Base-by-base conservation (phyloP, 1,140 invertebrate species). In the Trissolcus basalis region DNA sequence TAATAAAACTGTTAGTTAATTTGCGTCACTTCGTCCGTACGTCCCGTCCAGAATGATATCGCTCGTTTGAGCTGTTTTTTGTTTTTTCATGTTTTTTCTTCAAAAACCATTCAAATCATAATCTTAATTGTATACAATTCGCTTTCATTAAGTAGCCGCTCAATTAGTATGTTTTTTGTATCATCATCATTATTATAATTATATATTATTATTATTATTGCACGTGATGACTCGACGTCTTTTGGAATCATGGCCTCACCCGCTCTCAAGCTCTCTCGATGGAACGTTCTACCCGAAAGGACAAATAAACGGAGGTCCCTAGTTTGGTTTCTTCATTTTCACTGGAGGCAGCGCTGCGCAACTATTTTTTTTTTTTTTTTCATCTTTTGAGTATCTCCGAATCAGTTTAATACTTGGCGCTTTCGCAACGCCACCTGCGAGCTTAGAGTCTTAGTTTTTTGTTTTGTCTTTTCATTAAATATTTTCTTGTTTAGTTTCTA, bases 171-270 rank as follows among this genome's bases (percentile, higher is more conserved):
- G 19, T 27, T 27, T 27, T 27, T 45, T 12, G n/a, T 14, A 45
- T 45, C 13, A 45, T 39, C 8, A 45, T 45, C 13, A 45, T 39
- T 67, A 54, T 67, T 45, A 41, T 27, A 27, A 27, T 27, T 27
- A 27, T 27, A 27, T 27, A 19, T 55, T 16, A 35, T 39, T 14
- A 60, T 41, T 32, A 54, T 78, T 78, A 78, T 78, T 78, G 77
- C 77, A 78, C 77, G 56, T 78, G 61, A 35, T 73, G 65, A 71
- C 68, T 55, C 67, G 67, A 68, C 61, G 61, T 72, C 58, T 36
- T 71, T 51, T 73, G 55, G 59, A 69, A 69, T 73, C 50, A 64
- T 76, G 64, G 72, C 64, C 65, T 70, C 56, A 53, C 43, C 63
- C 54, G 49, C 61, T 41, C 58, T 48, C 48, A 44, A 43, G 59